A percentile compares a stretch with the other conserved stretches of the same genome.
phyloP scores from a whole-genome alignment of 2,888 invertebrate species.

The Macrophya annulata region DNA sequence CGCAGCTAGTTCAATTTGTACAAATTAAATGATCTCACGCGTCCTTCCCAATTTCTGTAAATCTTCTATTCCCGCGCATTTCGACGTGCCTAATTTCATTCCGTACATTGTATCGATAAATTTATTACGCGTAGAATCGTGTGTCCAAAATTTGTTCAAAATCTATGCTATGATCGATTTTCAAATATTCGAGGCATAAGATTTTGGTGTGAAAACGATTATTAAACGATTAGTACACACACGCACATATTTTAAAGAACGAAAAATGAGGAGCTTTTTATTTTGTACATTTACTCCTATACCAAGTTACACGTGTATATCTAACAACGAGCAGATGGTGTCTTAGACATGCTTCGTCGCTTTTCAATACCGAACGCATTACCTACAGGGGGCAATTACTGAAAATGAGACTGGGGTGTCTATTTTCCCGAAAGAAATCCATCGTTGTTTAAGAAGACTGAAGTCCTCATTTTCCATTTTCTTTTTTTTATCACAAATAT shows the following conservation, averaged over 20 bases:
- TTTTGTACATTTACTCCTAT: background rate
- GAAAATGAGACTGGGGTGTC: conserved; percentile 3
- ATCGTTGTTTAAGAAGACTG: background rate
- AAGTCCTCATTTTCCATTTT: background rate
- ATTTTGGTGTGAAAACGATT: background rate
- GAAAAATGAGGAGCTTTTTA: background rate
- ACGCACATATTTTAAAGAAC: background rate
- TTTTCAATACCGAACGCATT: background rate
- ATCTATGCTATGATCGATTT: background rate
- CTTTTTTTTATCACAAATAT: background rate
- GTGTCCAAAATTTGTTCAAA: background rate
- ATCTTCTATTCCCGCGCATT: background rate
- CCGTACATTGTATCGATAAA: background rate
- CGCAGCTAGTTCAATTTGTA: conserved; percentile 25
- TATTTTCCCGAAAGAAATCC: background rate
- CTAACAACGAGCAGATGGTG: conserved; percentile 32
- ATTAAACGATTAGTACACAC: background rate
- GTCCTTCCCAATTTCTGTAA: conserved; percentile 4
- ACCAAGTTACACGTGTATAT: background rate
- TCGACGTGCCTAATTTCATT: conserved; percentile 3
- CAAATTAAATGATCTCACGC: conserved; percentile 14
- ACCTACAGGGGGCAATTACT: conserved; percentile 1
- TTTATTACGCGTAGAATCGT: background rate
- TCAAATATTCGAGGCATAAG: background rate
- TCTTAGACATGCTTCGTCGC: conserved; percentile 34